Conservation (phyloP, 2,113 vertebrate genomes). For the human region GRCh38 chr6:127796501-127797000, state of each 20-base stretch:
- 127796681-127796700: neutral
- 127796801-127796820: neutral
- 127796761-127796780: neutral
- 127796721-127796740: neutral
- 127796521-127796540: neutral
- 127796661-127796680: neutral
- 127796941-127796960: neutral
- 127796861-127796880: neutral
- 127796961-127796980: neutral
- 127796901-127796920: neutral
- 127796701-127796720: neutral
- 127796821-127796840: neutral
- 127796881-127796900: neutral
- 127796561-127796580: neutral
- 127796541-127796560: neutral
- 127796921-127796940: neutral
- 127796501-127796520: neutral
- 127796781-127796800: neutral
- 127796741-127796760: neutral
- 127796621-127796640: neutral
- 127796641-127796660: neutral
- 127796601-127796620: neutral
- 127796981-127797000: neutral
- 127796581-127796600: neutral
- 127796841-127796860: neutral